Conservation (phyloP, 2,113 vertebrate genomes). For the Microtus oregoni region DNA sequence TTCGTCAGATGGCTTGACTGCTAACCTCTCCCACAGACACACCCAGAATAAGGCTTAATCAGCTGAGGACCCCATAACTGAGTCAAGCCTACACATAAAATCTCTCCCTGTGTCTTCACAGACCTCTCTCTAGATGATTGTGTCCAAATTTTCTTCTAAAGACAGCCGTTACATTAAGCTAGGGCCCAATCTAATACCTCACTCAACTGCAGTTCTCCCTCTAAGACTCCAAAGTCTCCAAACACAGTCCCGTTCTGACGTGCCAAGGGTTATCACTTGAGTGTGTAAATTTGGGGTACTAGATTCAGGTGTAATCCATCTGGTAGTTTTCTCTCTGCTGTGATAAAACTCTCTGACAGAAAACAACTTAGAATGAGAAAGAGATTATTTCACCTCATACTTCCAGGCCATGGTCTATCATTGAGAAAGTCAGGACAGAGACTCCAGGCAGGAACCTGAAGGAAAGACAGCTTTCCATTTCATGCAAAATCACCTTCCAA, state of each 20-base stretch:
- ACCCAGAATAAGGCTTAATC: neutral
- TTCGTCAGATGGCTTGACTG: neutral
- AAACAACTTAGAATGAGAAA: neutral
- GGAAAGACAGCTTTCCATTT: neutral
- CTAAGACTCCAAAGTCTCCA: neutral
- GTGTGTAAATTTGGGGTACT: too few species aligned
- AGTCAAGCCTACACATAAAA: neutral
- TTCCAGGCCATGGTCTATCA: neutral
- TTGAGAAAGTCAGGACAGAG: neutral
- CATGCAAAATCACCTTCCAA: neutral
- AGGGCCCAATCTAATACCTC: neutral
- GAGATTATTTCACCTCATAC: neutral
- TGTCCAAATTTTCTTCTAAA: neutral
- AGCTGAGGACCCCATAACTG: neutral
- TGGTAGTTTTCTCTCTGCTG: neutral
- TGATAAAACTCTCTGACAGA: neutral
- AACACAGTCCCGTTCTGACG: neutral
- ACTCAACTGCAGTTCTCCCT: neutral
- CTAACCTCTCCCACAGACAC: neutral
- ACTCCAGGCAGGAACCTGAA: neutral
- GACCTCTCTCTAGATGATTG: neutral
- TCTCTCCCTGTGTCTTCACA: neutral
- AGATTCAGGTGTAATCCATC: neutral
- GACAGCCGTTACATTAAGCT: neutral
- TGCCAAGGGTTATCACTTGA: neutral